These are phyloP conservation scores for Eubucco bourcierii DNA, from an alignment of 2,113 vertebrate species.

Conservation along the genomic window DNA sequence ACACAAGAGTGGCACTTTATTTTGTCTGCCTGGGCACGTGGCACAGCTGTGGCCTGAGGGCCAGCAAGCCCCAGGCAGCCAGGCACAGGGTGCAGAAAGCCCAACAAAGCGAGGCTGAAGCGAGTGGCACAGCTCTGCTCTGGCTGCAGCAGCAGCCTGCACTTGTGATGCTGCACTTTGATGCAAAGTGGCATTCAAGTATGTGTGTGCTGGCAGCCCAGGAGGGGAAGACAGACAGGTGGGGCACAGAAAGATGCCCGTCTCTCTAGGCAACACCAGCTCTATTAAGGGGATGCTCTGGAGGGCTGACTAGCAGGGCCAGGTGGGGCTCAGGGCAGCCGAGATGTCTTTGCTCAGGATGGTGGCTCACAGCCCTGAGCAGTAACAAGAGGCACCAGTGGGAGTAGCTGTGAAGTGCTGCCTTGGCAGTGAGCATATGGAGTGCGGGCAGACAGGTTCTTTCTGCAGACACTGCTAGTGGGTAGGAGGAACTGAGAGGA, in stretches of 20 bases:
- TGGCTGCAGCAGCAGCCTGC: background rate
- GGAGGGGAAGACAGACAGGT: background rate
- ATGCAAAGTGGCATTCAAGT: background rate
- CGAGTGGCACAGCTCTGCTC: background rate
- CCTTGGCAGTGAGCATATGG: background rate
- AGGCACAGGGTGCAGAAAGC: background rate
- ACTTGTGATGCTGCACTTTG: background rate
- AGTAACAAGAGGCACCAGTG: background rate
- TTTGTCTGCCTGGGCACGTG: background rate
- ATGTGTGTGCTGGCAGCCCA: background rate
- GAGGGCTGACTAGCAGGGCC: background rate
- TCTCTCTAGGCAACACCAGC: background rate
- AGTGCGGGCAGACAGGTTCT: rapidly evolving
- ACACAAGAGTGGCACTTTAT: background rate
- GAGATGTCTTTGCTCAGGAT: background rate
- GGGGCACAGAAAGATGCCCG: background rate
- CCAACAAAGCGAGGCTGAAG: background rate
- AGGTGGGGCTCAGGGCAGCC: background rate
- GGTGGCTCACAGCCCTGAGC: background rate
- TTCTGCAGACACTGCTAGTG: background rate
- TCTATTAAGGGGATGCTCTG: background rate
- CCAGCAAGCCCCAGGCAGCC: background rate
- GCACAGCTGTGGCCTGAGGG: background rate
- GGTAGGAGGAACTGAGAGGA: background rate
- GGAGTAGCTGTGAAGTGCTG: background rate